Percentiles rank a stretch among this genome's conserved stretches.
Evolutionary conservation across 2,888 invertebrate genomes (phyloP).

Genomic region (Cantharis rufa): DNA sequence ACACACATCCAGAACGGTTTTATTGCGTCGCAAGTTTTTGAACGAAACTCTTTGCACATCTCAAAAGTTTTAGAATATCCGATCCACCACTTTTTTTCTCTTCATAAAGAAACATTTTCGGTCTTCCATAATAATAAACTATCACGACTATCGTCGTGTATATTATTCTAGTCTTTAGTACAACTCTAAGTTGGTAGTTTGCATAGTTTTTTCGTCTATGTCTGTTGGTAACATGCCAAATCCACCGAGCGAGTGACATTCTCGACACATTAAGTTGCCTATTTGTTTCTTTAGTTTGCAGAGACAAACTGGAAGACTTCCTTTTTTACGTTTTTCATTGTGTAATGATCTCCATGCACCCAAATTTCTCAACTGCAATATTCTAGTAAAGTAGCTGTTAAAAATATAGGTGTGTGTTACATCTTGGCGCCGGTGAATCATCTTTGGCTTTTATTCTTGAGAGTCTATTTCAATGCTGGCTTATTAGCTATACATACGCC

Average conservation of each 20-base stretch:
- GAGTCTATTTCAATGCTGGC: conserved; percentile 21
- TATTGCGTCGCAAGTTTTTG: neutral
- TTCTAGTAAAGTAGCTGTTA: neutral
- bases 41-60: no score
- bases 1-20: no score
- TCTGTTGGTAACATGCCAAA: neutral
- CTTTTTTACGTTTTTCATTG: neutral
- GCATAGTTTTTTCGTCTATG: neutral
- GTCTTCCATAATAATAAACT: neutral
- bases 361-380: neutral
- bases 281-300: neutral
- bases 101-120: neutral
- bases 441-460: conserved; percentile 13
- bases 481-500: conserved; percentile 6
- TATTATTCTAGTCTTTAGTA: neutral
- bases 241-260: neutral
- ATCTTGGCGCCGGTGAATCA: conserved; percentile 26
- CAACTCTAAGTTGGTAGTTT: neutral
- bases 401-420: neutral
- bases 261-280: neutral
- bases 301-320: neutral
- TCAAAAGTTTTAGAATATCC: no score
- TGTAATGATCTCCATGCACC: neutral
- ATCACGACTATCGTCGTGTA: neutral
- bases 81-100: neutral